Conservation (phyloP, 2,888 invertebrate species). For the Vannuccia rotundouncinata region DNA sequence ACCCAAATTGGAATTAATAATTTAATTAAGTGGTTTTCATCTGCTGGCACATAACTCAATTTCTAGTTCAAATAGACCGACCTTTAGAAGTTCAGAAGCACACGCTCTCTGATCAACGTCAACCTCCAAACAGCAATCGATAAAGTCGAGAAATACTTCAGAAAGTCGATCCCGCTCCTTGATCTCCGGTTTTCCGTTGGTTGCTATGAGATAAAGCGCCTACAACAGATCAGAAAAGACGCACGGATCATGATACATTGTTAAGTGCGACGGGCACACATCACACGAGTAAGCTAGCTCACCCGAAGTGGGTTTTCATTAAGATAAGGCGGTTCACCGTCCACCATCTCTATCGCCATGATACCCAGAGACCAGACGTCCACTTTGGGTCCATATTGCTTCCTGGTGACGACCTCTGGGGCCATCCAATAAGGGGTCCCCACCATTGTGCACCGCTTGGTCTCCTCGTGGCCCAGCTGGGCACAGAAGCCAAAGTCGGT, state of each 20-base stretch:
- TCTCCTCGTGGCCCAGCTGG: constrained; percentile 82
- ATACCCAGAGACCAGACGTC: constrained; percentile 69
- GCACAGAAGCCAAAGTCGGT: constrained; percentile 95
- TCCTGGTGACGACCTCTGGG: constrained; percentile 67
- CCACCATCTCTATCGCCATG: constrained; percentile 94
- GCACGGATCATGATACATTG: too few species aligned
- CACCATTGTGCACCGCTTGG: constrained; percentile 81
- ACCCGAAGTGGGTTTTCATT: constrained; percentile 75
- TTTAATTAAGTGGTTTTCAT: neutral
- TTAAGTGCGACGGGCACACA: too few species aligned
- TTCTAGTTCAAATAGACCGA: too few species aligned
- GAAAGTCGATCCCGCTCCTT: constrained; percentile 74
- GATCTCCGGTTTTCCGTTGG: constrained; percentile 84
- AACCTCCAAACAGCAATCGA: constrained; percentile 80
- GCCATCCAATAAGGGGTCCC: constrained; percentile 98
- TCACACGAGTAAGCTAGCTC: constrained; percentile 57
- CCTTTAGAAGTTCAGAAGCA: constrained; percentile 72
- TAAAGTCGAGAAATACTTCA: constrained; percentile 61
- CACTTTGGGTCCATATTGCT: constrained; percentile 82
- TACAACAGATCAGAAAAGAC: neutral
- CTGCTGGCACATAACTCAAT: too few species aligned
- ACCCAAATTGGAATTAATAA: neutral
- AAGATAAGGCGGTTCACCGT: constrained; percentile 92
- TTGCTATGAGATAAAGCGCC: constrained; percentile 83
- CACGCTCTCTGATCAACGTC: constrained; percentile 83